A percentile compares a stretch with the other conserved stretches of the same genome.
These are phyloP conservation scores for Hippasteria phrygiana DNA, from an alignment of 53 echinoderm and acorn worm species.

Conservation along the genomic window DNA sequence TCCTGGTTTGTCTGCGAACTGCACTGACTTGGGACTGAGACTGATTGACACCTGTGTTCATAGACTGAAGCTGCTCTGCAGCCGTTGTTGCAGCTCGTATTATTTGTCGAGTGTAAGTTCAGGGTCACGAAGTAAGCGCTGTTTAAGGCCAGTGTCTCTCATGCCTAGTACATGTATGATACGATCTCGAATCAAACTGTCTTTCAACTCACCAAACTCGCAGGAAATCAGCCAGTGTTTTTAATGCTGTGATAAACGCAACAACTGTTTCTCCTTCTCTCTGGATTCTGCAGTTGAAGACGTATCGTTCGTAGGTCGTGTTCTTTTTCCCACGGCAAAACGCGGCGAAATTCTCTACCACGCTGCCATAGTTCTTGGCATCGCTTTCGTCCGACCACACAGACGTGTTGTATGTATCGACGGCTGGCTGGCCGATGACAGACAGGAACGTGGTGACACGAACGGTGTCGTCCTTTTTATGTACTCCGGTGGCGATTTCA, in stretches of 20 bases:
- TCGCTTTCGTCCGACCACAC: constrained; percentile 37
- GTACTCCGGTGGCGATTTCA: constrained; percentile 60
- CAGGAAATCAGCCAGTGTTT: constrained; percentile 60
- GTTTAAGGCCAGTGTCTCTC: not conserved
- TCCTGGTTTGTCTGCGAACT: too few relatives aligned
- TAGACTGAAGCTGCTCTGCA: too few relatives aligned
- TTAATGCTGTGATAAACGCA: constrained; percentile 50
- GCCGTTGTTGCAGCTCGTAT: too few relatives aligned
- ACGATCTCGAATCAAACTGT: constrained; percentile 52
- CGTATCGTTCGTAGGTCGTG: constrained; percentile 69
- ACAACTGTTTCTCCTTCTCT: constrained; percentile 66
- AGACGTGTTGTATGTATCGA: constrained; percentile 73
- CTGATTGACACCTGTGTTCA: too few relatives aligned
- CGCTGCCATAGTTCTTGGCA: constrained; percentile 41
- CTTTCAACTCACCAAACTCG: constrained; percentile 51
- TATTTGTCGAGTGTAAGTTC: too few relatives aligned
- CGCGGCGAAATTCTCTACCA: constrained; percentile 65
- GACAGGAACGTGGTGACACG: constrained; percentile 62
- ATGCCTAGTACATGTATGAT: constrained; percentile 64
- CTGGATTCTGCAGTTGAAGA: constrained; percentile 71
- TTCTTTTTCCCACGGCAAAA: constrained; percentile 65
- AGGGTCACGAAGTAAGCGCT: too few relatives aligned
- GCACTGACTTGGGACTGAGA: too few relatives aligned
- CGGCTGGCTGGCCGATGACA: constrained; percentile 65
- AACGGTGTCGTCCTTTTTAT: constrained; percentile 29